phyloP scores from a whole-genome alignment of 2,113 vertebrate genomes.

The Bettongia penicillata region DNA sequence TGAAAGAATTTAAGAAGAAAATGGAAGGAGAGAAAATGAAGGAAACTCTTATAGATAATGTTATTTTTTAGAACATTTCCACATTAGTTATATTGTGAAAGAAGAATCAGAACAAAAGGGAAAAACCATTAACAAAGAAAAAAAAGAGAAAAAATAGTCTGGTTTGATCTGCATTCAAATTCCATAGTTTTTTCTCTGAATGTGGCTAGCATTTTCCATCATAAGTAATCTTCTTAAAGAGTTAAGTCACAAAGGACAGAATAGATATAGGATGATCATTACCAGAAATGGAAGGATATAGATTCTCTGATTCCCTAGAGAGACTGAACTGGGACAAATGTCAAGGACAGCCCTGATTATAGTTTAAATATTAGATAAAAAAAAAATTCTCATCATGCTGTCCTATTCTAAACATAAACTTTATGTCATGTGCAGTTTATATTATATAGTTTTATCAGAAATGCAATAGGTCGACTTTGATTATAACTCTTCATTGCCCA shows the following conservation, averaged over 20 bases:
- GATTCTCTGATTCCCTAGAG: background rate
- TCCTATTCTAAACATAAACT: conserved; percentile 63
- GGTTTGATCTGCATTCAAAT: no score
- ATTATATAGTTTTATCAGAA: conserved; percentile 74
- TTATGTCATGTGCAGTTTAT: conserved; percentile 57
- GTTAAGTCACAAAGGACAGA: background rate
- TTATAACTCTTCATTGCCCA: conserved; percentile 34
- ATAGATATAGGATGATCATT: background rate
- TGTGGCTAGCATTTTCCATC: no score
- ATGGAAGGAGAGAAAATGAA: background rate
- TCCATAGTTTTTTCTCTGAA: no score
- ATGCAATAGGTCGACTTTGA: conserved; percentile 70
- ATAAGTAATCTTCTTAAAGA: no score
- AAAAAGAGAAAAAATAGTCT: no score
- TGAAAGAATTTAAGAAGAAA: background rate
- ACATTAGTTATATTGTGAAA: no score
- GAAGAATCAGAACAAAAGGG: no score
- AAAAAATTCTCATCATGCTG: conserved; percentile 63
- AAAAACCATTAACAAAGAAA: no score
- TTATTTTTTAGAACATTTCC: no score
- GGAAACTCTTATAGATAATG: no score
- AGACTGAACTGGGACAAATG: background rate
- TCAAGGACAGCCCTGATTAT: conserved; percentile 38
- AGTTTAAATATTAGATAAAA: conserved; percentile 51
- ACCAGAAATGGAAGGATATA: background rate